Evolutionary conservation across 2,113 vertebrate genomes (phyloP).

Genomic region (Ptilorrhoa leucosticta): DNA sequence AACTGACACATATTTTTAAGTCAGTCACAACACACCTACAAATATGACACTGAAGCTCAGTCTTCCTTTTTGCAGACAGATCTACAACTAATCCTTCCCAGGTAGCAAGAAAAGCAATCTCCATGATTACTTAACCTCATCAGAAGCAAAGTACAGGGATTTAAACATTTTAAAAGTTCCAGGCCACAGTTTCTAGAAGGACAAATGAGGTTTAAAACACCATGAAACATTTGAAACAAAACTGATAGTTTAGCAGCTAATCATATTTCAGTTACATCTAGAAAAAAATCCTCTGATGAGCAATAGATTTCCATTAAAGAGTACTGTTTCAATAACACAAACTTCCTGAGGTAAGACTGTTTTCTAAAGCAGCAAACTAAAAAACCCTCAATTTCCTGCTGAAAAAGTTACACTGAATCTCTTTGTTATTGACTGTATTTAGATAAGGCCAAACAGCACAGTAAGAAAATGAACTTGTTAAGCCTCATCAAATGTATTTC

Average conservation of each 20-base stretch:
- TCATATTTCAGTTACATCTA: not conserved
- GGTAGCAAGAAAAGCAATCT: not conserved
- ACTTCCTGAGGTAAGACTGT: not conserved
- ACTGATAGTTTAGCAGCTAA: not conserved
- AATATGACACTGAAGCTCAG: not conserved
- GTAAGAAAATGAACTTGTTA: not conserved
- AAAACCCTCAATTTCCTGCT: not conserved
- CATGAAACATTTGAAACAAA: not conserved
- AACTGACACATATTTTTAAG: not conserved
- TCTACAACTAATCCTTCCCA: not conserved
- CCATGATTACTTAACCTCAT: not conserved
- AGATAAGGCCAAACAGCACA: not conserved
- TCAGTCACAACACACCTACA: not conserved
- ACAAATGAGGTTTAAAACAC: not conserved
- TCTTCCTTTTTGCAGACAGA: not conserved
- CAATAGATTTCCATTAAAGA: not conserved
- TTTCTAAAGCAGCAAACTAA: not conserved
- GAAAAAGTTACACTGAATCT: not conserved
- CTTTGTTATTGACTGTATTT: not conserved
- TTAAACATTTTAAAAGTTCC: not conserved
- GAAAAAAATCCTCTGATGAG: not conserved
- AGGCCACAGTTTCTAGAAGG: not conserved
- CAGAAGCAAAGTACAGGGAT: not conserved
- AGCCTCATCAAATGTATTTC: not conserved
- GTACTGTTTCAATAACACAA: not conserved